Base-by-base conservation (phyloP, 2,797 vertebrate species). In the Presbytis comata region DNA sequence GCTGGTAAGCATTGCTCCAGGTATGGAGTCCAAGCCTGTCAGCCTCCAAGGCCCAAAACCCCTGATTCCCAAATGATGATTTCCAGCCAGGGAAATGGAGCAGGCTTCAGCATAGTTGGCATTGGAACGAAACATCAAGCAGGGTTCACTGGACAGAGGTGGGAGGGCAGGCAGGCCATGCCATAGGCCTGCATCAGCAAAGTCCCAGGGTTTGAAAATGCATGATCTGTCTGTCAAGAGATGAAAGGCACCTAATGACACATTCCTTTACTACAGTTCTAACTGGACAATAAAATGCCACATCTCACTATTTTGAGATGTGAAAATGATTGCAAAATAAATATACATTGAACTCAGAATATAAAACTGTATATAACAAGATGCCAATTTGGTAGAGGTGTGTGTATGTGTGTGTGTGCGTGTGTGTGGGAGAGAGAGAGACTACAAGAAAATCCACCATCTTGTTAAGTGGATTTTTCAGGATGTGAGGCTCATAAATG, bases 401-500 rank as follows among this genome's bases (percentile, higher is more conserved):
- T 9, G 6, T 50, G 14, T 28, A 13, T 19, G 30, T 44, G 1
- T 82, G 28, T 30, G 81, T 44, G 24, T 48, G 14, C 21, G 33
- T 6, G 53, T 41, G 5, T 76, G 50, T 11, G 14, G 5, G 14
- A 50, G 48, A 50, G 0, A 50, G 48, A 17, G 48, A 50, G 80
- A 30, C 4, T 44, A 6, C 28, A 72, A 75, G 19, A 80, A 83
- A 91, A 89, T 8, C 57, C 6, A 64, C 21, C 61, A 21, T 12
- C 75, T 89, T 67, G 26, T 59, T 93, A 67, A 59, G 80, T 36
- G 50, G 67, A 61, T 83, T 82, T 67, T 89, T 91, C 53, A 50
- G 74, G 46, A 93, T 28, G 48, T 8, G 7, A 74, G 39, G 13
- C 41, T 48, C 57, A 82, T 17, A 24, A 53, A 41, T 57, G 12